Percentiles rank a stretch among this genome's conserved stretches.
Evolutionary conservation across 1,140 invertebrate species (phyloP).

Genomic region (Rhynchophorus ferrugineus): DNA sequence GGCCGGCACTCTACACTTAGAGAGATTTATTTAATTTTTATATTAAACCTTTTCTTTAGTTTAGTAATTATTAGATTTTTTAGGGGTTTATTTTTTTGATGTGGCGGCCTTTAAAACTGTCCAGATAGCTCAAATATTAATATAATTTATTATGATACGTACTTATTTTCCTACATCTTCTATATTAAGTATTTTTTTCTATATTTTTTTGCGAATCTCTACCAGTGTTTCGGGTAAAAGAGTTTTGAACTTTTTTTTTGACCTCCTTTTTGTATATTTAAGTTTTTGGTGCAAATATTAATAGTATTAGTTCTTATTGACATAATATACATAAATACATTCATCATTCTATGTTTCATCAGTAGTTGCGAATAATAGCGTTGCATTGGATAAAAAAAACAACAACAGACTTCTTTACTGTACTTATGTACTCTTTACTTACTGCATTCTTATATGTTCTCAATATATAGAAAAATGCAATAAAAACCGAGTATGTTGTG

Average conservation of each 20-base stretch:
- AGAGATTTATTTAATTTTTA: conserved; percentile 14
- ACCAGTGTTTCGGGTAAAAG: conserved; percentile 16
- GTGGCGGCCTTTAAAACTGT: conserved; percentile 15
- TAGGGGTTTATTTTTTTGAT: neutral
- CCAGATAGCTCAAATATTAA: conserved; percentile 21
- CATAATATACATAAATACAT: conserved; percentile 4
- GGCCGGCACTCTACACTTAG: conserved; percentile 4
- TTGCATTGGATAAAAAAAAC: neutral
- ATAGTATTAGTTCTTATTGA: conserved; percentile 20
- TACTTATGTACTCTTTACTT: neutral
- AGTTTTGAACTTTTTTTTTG: conserved; percentile 17
- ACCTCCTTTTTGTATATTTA: conserved; percentile 10
- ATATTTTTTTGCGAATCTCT: conserved; percentile 6
- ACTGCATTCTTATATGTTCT: neutral
- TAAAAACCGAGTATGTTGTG: neutral
- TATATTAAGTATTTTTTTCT: conserved; percentile 3
- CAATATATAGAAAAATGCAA: neutral
- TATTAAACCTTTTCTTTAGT: conserved; percentile 8
- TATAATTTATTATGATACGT: conserved; percentile 23
- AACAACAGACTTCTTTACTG: neutral
- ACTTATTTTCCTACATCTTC: conserved; percentile 14
- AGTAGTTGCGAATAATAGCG: neutral
- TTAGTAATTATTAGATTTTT: too few species aligned
- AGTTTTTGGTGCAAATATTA: conserved; percentile 26
- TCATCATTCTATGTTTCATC: conserved; percentile 6